phyloP scores from a whole-genome alignment of 2,888 invertebrate species.

The Elysia crispata region DNA sequence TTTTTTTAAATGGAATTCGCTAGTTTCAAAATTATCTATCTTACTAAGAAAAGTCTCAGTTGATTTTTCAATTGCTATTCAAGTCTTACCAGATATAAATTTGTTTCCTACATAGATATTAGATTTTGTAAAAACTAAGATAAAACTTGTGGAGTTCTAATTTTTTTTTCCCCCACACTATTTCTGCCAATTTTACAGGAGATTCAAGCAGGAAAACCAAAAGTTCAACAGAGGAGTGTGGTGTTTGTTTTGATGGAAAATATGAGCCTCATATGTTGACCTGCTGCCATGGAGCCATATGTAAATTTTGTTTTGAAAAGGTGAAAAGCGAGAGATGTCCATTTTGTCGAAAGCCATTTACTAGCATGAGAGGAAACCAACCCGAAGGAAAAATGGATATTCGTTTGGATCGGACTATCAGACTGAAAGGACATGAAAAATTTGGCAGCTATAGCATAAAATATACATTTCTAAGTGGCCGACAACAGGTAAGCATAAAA shows the following conservation, averaged over 20 bases:
- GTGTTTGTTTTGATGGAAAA: background rate
- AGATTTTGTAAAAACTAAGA: no score
- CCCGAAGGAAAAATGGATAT: slow-evolving; percentile 36
- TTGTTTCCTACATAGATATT: no score
- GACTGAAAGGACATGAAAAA: slow-evolving; percentile 26
- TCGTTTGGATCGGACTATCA: background rate
- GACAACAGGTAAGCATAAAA: slow-evolving; percentile 21
- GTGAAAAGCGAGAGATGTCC: background rate
- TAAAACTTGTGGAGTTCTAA: no score
- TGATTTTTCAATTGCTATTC: no score
- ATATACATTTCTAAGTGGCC: slow-evolving; percentile 20
- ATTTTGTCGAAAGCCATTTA: background rate
- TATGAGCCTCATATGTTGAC: background rate
- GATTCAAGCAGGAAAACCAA: no score
- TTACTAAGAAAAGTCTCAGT: no score
- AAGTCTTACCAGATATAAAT: no score
- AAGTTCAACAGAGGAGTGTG: background rate
- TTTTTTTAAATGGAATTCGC: no score
- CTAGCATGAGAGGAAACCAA: background rate
- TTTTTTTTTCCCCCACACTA: no score
- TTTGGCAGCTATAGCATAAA: slow-evolving; percentile 9
- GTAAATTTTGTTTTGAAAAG: background rate
- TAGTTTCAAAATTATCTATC: no score
- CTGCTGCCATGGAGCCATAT: background rate
- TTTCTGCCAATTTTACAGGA: no score